phyloP scores from a whole-genome alignment of 2,888 invertebrate genomes.

The Drosophila algonquin region DNA sequence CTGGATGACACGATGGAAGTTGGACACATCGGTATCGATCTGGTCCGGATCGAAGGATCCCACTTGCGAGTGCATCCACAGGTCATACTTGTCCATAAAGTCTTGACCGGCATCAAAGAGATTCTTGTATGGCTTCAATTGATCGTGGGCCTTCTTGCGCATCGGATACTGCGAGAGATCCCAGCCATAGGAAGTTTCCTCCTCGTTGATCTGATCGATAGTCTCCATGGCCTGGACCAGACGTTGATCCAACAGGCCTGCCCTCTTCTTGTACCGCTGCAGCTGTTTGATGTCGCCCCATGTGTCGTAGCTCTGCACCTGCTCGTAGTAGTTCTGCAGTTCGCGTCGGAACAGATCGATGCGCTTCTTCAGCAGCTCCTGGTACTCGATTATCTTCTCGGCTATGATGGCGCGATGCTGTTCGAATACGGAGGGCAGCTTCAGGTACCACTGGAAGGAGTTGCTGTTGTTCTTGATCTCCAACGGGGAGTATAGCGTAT shows the following conservation, averaged over 20 bases:
- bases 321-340: constrained; percentile 90
- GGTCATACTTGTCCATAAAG: constrained; percentile 91
- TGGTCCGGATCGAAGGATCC: constrained; percentile 94
- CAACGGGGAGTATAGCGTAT: constrained; percentile 90
- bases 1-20: constrained; percentile 88
- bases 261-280: constrained; percentile 91
- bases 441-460: constrained; percentile 94
- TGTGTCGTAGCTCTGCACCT: constrained; percentile 93
- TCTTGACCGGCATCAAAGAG: constrained; percentile 95
- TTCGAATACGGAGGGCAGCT: constrained; percentile 92
- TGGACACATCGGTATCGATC: constrained; percentile 87
- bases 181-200: constrained; percentile 94
- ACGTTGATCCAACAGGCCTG: constrained; percentile 89
- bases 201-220: constrained; percentile 95
- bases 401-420: constrained; percentile 92
- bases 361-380: constrained; percentile 90
- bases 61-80: constrained; percentile 94
- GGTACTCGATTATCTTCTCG: constrained; percentile 93
- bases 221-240: constrained; percentile 89
- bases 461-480: constrained; percentile 95
- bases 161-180: constrained; percentile 94
- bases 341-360: constrained; percentile 93
- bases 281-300: constrained; percentile 94
- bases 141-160: constrained; percentile 91
- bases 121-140: constrained; percentile 92